Base-by-base conservation (phyloP, 2,797 vertebrate genomes). In the Dryobates pubescens region DNA sequence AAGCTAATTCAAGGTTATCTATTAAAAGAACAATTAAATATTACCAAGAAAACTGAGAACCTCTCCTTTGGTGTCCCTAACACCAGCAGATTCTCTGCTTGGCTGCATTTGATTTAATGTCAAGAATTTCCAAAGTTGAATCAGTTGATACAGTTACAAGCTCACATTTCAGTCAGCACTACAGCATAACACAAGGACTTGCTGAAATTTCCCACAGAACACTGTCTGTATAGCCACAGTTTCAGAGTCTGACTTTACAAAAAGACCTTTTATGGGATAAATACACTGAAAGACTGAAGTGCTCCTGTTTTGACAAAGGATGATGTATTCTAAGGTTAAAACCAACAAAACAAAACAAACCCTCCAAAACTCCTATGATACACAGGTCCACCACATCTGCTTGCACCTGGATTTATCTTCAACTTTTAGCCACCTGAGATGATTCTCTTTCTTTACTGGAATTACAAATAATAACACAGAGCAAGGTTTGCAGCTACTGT, bases 301-400 rank as follows among this genome's bases (percentile, higher is more conserved):
- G 0, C 23, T 32, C 47, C 16, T 1, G 0, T 4, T 10, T 3
- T 34, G 26, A 65, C 12, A 22, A 79, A 74, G 0, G 13, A 13
- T 7, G 38, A n/a, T 7, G 41, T 0, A 0, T 62, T 63, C 54
- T 22, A 34, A 76, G 9, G 7, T 14, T 6, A 88, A 73, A 63
- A 70, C 47, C 51, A 49, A 22, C 12, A 49, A 23, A 49, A 23
- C 47, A 49, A 22, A 49, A 49, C 22, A 49, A 49, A 23, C 47
- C 22, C 47, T 43, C 47, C 47, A 49, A 22, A 23, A 23, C 47
- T 22, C 47, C 47, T 49, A 10, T 6, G 13, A 26, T 29, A 57
- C 1, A 22, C 8, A 53, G n/a, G 19, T 41, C 62, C 26, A 64
- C 24, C 6, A 1, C 13, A 36, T 51, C 29, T 62, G 30, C 13